phyloP scores from a whole-genome alignment of 2,113 vertebrate species.

The Taurulus bubalis region DNA sequence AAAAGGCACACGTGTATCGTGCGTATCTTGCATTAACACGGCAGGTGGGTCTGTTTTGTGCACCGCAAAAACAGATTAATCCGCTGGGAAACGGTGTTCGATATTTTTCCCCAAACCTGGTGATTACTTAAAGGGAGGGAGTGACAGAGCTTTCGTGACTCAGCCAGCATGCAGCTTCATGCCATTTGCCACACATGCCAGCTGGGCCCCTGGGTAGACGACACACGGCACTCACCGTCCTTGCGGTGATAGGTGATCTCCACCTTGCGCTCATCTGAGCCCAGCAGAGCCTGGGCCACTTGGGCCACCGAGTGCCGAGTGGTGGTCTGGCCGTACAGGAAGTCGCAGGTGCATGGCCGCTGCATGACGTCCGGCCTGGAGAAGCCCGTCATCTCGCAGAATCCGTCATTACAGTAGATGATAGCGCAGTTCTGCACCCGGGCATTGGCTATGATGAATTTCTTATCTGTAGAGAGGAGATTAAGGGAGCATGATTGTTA shows the following conservation, averaged over 20 bases:
- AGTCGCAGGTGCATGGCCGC: conserved; percentile 95
- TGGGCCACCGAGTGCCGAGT: conserved; percentile 92
- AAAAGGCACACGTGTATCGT: conserved; percentile 15
- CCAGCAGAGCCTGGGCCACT: conserved; percentile 93
- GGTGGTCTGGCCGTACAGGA: conserved; percentile 93
- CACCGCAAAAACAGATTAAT: background rate
- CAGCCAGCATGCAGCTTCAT: background rate
- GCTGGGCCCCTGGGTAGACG: background rate
- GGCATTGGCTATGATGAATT: conserved; percentile 98
- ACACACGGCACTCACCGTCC: conserved; percentile 87
- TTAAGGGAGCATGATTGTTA: conserved; percentile 24
- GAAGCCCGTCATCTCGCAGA: conserved; percentile 98
- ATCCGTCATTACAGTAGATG: conserved; percentile 97
- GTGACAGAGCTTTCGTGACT: background rate
- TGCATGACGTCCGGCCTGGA: conserved; percentile 97
- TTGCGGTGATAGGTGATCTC: conserved; percentile 97
- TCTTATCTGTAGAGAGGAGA: conserved; percentile 88
- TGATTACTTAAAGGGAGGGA: background rate
- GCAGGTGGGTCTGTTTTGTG: background rate
- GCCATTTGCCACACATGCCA: background rate
- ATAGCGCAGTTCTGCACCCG: conserved; percentile 96
- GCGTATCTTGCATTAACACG: background rate
- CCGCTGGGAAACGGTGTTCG: background rate
- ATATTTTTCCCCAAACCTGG: background rate
- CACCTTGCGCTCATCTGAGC: conserved; percentile 95